Base-by-base conservation (phyloP, 2,888 invertebrate genomes). In the Oligia strigilis region DNA sequence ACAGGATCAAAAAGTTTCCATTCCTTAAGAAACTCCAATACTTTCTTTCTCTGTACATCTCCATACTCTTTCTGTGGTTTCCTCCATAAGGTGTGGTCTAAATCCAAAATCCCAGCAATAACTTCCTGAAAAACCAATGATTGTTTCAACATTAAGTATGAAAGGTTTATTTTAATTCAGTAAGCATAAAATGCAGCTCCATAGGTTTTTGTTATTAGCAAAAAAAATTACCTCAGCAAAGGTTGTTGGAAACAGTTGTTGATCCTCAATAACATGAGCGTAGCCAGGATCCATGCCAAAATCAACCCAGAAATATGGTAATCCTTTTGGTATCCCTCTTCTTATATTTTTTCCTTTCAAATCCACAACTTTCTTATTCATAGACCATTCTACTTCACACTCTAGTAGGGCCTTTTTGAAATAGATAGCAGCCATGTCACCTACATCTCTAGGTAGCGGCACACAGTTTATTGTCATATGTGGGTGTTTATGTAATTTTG, bases 331-430 rank as follows among this genome's bases (percentile, higher is more conserved):
- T 83, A 99, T 97, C 23, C 98, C 98, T 92, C 97, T 98, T 66
- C 99, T 97, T 43, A 99, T 97, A 93, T 98, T 98, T 92, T 98
- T 98, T 0, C 97, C 97, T 90, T 96, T 97, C 65, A 97, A 90
- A 66, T 97, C 97, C 11, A 97, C 94, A 72, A 97, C 96, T 97
- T 99, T 99, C 93, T 99, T 99, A 93, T 99, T 99, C 91, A 98
- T 98, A 8, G 99, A 98, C 99, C 99, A 99, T 95, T 99, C 99
- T 36, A 98, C 97, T 95, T 99, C 99, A 86, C 99, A 99, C 94
- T 99, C 99, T 90, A 99, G 97, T 79, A 99, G 98, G 0, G 99
- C 99, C 97, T 99, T 99, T 97, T 99, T 99, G 94, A 99, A 99
- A 95, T 99, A 99, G 91, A 99, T 99, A 0, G 99, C 99, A 6